Percentiles rank a stretch among this genome's conserved stretches.
These are phyloP conservation scores for Hydriomena furcata DNA, from an alignment of 2,888 invertebrate species.

Conservation along the genomic window DNA sequence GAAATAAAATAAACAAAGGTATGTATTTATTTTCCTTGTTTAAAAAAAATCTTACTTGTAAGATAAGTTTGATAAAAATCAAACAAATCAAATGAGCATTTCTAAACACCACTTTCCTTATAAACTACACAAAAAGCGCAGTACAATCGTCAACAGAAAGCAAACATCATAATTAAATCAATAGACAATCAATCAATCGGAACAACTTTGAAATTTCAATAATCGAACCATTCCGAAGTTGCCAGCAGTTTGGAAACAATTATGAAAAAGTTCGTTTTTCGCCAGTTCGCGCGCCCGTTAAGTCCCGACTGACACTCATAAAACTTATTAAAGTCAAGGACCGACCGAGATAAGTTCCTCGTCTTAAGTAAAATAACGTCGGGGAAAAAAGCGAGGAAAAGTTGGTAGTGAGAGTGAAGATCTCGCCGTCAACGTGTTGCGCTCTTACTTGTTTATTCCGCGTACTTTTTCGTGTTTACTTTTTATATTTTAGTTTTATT, in stretches of 20 bases:
- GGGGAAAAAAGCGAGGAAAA: constrained; percentile 75
- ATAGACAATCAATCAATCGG: constrained; percentile 59
- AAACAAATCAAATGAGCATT: not conserved
- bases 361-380: constrained; percentile 82
- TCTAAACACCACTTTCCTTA: not conserved
- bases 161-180: constrained; percentile 44
- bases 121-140: constrained; percentile 1
- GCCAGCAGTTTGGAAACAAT: constrained; percentile 75
- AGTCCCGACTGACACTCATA: constrained; percentile 81
- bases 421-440: constrained; percentile 71
- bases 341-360: constrained; percentile 81
- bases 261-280: constrained; percentile 80
- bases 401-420: constrained; percentile 76
- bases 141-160: constrained; percentile 21
- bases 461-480: constrained; percentile 48
- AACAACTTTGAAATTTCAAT: constrained; percentile 69
- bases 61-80: not conserved
- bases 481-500: constrained; percentile 28
- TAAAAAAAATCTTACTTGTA: not conserved
- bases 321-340: constrained; percentile 84
- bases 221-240: constrained; percentile 70
- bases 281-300: constrained; percentile 79
- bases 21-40: no score
- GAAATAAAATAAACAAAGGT: no score
- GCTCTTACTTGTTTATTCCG: constrained; percentile 53